Evolutionary conservation across 2,797 vertebrate species (phyloP).

Genomic region (Poeciliopsis turneri): DNA sequence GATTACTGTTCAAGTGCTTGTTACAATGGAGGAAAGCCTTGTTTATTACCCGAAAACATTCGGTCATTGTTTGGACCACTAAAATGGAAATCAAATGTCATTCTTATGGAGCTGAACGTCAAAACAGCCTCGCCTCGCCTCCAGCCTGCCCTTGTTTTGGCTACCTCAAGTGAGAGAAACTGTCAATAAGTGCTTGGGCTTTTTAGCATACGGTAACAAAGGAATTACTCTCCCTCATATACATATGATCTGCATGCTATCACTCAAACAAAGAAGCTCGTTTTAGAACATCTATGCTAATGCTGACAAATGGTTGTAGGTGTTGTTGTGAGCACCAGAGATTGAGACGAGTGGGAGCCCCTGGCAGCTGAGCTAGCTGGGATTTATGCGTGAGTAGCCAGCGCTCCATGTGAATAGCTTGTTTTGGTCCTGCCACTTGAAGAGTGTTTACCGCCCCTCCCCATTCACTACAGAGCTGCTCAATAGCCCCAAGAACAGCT

Average conservation of each 20-base stretch:
- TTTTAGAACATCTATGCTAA: slow-evolving; percentile 35
- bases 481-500: slow-evolving; percentile 78
- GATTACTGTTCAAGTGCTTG: slow-evolving; percentile 38
- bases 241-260: slow-evolving; percentile 61
- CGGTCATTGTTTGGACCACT: slow-evolving; percentile 56
- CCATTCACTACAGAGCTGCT: slow-evolving; percentile 69
- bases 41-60: slow-evolving; percentile 59
- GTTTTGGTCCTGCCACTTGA: slow-evolving; percentile 79
- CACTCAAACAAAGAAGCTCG: slow-evolving; percentile 42
- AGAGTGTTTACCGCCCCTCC: slow-evolving; percentile 72
- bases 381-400: slow-evolving; percentile 74
- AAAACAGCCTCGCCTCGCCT: slow-evolving; percentile 66
- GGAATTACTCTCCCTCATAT: slow-evolving; percentile 65
- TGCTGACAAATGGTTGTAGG: slow-evolving; percentile 20
- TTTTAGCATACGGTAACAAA: slow-evolving; percentile 70
- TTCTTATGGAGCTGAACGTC: slow-evolving; percentile 50
- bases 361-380: slow-evolving; percentile 49
- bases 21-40: slow-evolving; percentile 60
- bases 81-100: slow-evolving; percentile 67
- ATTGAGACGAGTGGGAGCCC: slow-evolving; percentile 56
- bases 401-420: slow-evolving; percentile 75
- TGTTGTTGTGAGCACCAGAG: slow-evolving; percentile 47
- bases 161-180: slow-evolving; percentile 66
- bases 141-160: slow-evolving; percentile 69
- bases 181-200: slow-evolving; percentile 70